These are phyloP conservation scores for Aporophyla nigra DNA, from an alignment of 2,888 invertebrate species.

Conservation along the genomic window DNA sequence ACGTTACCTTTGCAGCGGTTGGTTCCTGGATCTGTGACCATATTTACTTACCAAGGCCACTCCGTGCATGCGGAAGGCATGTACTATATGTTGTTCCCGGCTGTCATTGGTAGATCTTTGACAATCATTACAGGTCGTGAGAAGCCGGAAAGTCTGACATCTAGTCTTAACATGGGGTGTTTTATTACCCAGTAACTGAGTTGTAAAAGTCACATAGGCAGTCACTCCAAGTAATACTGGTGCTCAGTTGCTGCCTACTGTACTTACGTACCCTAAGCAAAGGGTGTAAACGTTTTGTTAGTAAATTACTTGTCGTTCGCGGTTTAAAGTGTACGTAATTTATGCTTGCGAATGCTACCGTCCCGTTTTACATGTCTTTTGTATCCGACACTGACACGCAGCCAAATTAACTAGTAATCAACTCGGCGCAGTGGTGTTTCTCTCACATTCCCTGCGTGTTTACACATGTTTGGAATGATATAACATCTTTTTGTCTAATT, in stretches of 20 bases:
- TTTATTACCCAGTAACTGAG: too few species aligned
- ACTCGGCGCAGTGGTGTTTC: not conserved
- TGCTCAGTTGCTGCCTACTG: not conserved
- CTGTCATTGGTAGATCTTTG: too few species aligned
- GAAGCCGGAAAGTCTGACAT: too few species aligned
- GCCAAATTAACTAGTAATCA: conserved; percentile 3
- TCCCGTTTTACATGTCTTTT: conserved; percentile 10
- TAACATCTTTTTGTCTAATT: conserved; percentile 27
- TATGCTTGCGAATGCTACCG: conserved; percentile 6
- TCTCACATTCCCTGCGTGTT: conserved; percentile 20
- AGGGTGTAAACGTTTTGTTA: not conserved
- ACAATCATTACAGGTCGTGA: too few species aligned
- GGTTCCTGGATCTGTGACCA: too few species aligned
- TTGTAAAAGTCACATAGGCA: too few species aligned
- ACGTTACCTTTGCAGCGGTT: too few species aligned
- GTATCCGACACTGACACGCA: not conserved
- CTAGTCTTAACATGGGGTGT: too few species aligned
- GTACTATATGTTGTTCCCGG: too few species aligned
- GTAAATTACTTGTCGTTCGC: conserved; percentile 4
- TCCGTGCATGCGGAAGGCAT: too few species aligned
- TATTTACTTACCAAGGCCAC: too few species aligned
- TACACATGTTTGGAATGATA: conserved; percentile 3
- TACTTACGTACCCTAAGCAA: not conserved
- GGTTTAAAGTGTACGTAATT: not conserved
- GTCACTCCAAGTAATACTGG: too few species aligned